These are phyloP conservation scores for Heliconius hermathena DNA, from an alignment of 1,140 invertebrate species.

Conservation along the genomic window DNA sequence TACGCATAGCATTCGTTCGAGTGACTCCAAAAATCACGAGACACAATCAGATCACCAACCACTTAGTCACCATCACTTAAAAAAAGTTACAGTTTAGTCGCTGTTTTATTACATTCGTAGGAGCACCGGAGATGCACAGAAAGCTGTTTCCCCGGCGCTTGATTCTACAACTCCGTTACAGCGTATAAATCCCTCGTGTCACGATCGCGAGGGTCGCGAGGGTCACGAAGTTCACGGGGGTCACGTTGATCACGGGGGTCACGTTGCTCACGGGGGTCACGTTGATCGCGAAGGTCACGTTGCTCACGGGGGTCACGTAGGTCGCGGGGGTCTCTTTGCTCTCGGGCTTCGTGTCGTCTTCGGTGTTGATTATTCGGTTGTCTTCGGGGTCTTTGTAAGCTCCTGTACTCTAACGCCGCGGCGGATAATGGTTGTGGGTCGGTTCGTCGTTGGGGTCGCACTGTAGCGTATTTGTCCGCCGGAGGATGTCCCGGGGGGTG, in stretches of 20 bases:
- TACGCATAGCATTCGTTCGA: slow-evolving; percentile 41
- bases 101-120: slow-evolving; percentile 34
- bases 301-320: slow-evolving; percentile 41
- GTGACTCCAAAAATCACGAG: slow-evolving; percentile 24
- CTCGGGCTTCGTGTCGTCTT: slow-evolving; percentile 25
- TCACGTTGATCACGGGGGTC: slow-evolving; percentile 42
- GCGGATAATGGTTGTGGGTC: slow-evolving; percentile 75
- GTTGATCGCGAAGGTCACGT: slow-evolving; percentile 38
- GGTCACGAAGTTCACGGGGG: slow-evolving; percentile 44
- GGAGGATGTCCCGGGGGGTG: slow-evolving; percentile 18
- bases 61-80: slow-evolving; percentile 15
- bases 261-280: slow-evolving; percentile 33
- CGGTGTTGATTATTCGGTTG: slow-evolving; percentile 53
- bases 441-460: slow-evolving; percentile 58
- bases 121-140: slow-evolving; percentile 38
- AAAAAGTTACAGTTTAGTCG: slow-evolving; percentile 35
- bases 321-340: slow-evolving; percentile 31
- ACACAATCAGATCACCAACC: background rate
- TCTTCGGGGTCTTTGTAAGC: slow-evolving; percentile 71
- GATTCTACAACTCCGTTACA: slow-evolving; percentile 70
- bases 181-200: slow-evolving; percentile 59
- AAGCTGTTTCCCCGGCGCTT: slow-evolving; percentile 34
- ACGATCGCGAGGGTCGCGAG: slow-evolving; percentile 39
- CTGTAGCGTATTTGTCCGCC: slow-evolving; percentile 75
- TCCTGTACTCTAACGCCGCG: slow-evolving; percentile 69